These are phyloP conservation scores for Ornithoptera alexandrae DNA, from an alignment of 2,888 invertebrate genomes.

Conservation along the genomic window DNA sequence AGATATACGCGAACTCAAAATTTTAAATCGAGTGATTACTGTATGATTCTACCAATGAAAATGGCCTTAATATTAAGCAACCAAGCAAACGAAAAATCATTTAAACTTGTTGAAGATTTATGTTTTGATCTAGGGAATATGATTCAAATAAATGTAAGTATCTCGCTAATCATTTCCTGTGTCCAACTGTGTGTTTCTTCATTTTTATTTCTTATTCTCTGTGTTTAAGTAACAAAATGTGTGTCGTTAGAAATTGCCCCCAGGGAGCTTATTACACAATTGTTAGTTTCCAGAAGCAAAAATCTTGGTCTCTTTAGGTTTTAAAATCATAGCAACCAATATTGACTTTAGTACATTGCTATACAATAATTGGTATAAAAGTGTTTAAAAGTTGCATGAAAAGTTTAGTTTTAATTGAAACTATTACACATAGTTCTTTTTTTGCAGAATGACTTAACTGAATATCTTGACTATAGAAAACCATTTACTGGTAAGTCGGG, in stretches of 20 bases:
- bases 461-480: not conserved
- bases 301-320: too few species aligned
- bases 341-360: too few species aligned
- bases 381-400: too few species aligned
- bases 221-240: too few species aligned
- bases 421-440: too few species aligned
- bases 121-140: not conserved
- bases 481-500: not conserved
- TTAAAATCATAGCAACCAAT: too few species aligned
- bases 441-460: not conserved
- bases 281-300: too few species aligned
- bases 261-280: too few species aligned
- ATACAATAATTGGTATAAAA: too few species aligned
- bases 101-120: constrained; percentile 1
- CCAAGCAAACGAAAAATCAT: not conserved
- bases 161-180: not conserved
- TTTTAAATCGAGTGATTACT: not conserved
- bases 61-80: not conserved
- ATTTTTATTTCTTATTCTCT: too few species aligned
- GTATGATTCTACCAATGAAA: not conserved
- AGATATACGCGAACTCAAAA: not conserved
- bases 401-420: too few species aligned
- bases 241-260: too few species aligned
- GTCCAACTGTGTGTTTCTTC: not conserved
- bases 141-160: constrained; percentile 1